These are phyloP conservation scores for Temnothorax rugatulus DNA, from an alignment of 2,888 invertebrate species.

Conservation along the genomic window DNA sequence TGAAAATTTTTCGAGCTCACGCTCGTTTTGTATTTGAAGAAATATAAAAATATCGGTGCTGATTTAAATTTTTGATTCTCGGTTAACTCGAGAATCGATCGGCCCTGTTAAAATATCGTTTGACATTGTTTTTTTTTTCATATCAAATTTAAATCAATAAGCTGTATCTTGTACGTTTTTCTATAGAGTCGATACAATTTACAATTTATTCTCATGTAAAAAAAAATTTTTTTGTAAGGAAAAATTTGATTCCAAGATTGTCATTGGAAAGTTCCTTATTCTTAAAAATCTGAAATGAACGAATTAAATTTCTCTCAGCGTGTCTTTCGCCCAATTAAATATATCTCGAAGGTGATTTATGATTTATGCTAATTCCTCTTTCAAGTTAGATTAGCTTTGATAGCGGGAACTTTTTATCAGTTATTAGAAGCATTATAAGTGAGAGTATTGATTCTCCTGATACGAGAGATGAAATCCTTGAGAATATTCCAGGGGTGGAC, in stretches of 20 bases:
- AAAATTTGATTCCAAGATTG: neutral
- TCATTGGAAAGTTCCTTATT: neutral
- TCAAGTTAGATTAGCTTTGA: conserved; percentile 25
- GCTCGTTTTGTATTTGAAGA: neutral
- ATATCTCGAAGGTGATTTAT: conserved; percentile 31
- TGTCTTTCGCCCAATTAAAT: conserved; percentile 28
- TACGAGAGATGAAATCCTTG: conserved; percentile 56
- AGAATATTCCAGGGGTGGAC: conserved; percentile 44
- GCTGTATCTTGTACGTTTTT: conserved; percentile 14
- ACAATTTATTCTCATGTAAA: neutral
- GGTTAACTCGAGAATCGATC: conserved; percentile 35
- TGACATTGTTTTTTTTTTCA: conserved; percentile 13
- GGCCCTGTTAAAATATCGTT: conserved; percentile 8
- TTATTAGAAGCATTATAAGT: conserved; percentile 48
- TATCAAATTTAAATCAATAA: conserved; percentile 27
- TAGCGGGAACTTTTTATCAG: conserved; percentile 41
- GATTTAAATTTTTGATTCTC: conserved; percentile 51
- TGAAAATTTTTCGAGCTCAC: conserved; percentile 30
- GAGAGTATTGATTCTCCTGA: conserved; percentile 46
- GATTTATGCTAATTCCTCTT: conserved; percentile 43
- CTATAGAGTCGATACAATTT: neutral
- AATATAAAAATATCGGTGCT: conserved; percentile 16
- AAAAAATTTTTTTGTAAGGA: neutral
- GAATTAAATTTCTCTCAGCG: conserved; percentile 12
- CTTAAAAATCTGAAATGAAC: neutral